Base-by-base conservation (phyloP, 2,113 vertebrate species). In the Gasterosteus nipponicus region DNA sequence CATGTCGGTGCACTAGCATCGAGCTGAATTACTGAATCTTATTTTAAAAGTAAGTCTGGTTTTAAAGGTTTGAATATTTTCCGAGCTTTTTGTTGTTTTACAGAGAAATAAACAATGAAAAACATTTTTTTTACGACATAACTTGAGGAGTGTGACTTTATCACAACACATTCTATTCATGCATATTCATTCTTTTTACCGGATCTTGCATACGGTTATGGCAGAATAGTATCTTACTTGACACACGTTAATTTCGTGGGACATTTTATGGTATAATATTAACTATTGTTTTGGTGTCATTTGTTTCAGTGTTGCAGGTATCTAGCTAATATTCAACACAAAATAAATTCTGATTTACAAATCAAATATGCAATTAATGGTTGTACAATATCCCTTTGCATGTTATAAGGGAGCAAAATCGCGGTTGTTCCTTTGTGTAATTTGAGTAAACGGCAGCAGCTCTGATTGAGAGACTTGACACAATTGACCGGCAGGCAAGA, bases 401-500 rank as follows among this genome's bases (percentile, higher is more conserved):
- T 62, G 41, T 47, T 57, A 46, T 38, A 41, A 10, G 16, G 26
- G 42, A 29, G 62, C 41, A 60, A 38, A 31, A 39, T 14, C 61
- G 26, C 41, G 60, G 60, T 61, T 51, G 33, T 26, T 68, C 65
- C 29, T 26, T 29, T 12, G 31, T 51, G 33, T 42, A 2, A 68
- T 72, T 53, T 74, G 58, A 41, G 49, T 64, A 77, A 86, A 69
- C 46, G 62, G 57, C 18, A 69, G 39, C 84, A 77, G 29, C 69
- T 71, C 71, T 77, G 58, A 82, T 61, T 77, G 73, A 67, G 57
- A 67, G 74, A 79, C 64, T 63, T 85, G 73, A 83, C 63, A 73
- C 70, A 87, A 89, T 88, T 60, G 65, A 54, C 22, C 12, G n/a
- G 26, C 10, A 86, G 81, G 58, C 80, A 82, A 81, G 60, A 87